These are phyloP conservation scores for Pitta sordida DNA, from an alignment of 2,113 vertebrate species.

Conservation along the genomic window DNA sequence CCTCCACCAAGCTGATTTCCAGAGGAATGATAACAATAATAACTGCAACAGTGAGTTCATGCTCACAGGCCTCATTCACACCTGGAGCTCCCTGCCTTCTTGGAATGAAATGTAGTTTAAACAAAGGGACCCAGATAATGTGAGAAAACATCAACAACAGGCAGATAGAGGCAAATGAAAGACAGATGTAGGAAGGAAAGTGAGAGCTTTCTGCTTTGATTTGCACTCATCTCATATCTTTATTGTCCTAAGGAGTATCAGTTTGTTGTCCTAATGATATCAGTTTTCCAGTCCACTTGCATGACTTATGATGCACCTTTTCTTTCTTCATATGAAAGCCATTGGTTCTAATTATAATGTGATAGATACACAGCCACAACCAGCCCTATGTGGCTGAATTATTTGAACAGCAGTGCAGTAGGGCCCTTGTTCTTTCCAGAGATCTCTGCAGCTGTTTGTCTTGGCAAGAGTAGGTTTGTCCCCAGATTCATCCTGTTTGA, in stretches of 20 bases:
- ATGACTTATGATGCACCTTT: background rate
- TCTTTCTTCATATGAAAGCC: background rate
- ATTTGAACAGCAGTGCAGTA: background rate
- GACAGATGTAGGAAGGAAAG: slow-evolving; percentile 43
- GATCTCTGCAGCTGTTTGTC: slow-evolving; percentile 52
- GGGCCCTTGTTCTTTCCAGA: slow-evolving; percentile 5
- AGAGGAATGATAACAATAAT: slow-evolving; percentile 47
- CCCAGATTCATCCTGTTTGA: slow-evolving; percentile 20
- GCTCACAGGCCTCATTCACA: slow-evolving; percentile 20
- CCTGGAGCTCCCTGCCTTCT: slow-evolving; percentile 32
- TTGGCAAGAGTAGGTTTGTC: slow-evolving; percentile 35
- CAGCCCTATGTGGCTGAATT: background rate
- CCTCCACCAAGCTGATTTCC: background rate
- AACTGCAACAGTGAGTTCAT: background rate
- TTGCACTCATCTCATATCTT: background rate
- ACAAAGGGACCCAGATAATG: slow-evolving; percentile 42
- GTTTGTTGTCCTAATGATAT: background rate
- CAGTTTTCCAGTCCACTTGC: background rate
- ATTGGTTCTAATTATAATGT: background rate
- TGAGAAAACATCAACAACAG: slow-evolving; percentile 49
- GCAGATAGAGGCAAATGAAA: slow-evolving; percentile 50
- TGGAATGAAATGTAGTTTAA: slow-evolving; percentile 9
- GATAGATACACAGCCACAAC: background rate
- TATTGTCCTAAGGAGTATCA: background rate
- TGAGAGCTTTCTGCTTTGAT: slow-evolving; percentile 15